phyloP scores from a whole-genome alignment of 2,888 invertebrate species.

The Agriopis leucophaearia region DNA sequence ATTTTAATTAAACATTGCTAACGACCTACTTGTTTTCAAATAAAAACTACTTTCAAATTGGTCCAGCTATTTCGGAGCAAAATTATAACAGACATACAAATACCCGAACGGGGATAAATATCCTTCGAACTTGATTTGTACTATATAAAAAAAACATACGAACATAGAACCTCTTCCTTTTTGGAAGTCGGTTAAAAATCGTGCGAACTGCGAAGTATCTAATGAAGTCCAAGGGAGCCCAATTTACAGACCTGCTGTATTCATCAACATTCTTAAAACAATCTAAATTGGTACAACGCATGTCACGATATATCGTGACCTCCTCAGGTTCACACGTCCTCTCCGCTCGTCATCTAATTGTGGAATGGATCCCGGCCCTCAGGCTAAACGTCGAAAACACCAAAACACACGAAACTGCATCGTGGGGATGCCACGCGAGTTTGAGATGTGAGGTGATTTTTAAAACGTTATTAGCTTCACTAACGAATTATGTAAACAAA shows the following conservation, averaged over 20 bases:
- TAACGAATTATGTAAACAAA: no score
- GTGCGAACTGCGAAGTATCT: neutral
- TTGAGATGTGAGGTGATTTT: neutral
- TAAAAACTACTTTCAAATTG: no score
- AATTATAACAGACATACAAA: no score
- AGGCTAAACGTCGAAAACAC: conserved; percentile 33
- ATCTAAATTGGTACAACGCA: conserved; percentile 22
- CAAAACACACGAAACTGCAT: conserved; percentile 28
- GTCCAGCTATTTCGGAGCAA: no score
- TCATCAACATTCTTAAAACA: conserved; percentile 25
- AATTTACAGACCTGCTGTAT: neutral
- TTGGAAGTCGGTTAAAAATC: no score
- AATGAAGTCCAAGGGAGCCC: neutral
- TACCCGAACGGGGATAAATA: no score
- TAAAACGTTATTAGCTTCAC: neutral
- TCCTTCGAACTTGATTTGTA: no score
- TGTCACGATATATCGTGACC: conserved; percentile 33
- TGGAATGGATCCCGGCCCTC: conserved; percentile 19
- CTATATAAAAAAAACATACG: no score
- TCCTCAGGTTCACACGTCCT: conserved; percentile 30
- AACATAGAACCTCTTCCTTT: no score
- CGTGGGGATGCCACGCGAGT: conserved; percentile 11
- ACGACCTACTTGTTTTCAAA: no score
- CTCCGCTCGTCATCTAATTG: conserved; percentile 30
- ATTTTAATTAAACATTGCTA: no score